Conservation (phyloP, 2,888 invertebrate species). For the Halictus quadricinctus region DNA sequence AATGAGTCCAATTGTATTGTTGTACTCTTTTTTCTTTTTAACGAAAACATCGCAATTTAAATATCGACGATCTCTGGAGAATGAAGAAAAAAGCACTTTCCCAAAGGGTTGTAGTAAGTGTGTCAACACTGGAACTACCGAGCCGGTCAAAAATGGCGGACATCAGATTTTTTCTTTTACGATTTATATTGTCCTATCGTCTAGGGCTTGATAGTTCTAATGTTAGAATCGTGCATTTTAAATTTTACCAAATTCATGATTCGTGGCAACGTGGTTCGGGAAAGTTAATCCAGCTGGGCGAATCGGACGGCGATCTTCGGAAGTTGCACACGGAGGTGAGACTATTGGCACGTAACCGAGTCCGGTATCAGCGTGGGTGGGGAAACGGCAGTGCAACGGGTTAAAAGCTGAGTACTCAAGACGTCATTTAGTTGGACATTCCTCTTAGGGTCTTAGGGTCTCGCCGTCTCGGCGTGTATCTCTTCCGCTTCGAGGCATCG, state of each 20-base stretch:
- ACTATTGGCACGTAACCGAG: conserved; percentile 1
- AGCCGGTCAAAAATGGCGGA: no score
- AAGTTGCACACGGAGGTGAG: background rate
- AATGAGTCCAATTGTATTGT: no score
- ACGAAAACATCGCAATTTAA: no score
- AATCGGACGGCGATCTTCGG: background rate
- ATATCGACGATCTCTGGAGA: no score
- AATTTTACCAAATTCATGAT: background rate
- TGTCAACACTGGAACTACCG: no score
- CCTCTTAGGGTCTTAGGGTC: conserved; percentile 66
- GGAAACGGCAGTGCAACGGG: conserved; percentile 28
- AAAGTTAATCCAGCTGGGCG: background rate
- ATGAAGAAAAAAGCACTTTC: no score
- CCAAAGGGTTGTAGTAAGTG: background rate
- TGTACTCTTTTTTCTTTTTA: no score
- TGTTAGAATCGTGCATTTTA: background rate
- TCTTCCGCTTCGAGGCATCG: conserved; percentile 75
- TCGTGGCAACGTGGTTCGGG: background rate
- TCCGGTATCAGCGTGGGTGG: background rate
- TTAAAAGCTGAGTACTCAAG: conserved; percentile 58
- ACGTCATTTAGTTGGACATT: conserved; percentile 70
- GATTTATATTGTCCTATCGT: background rate
- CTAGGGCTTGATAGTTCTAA: background rate
- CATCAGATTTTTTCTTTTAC: background rate
- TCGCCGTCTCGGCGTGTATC: conserved; percentile 70